Conservation (phyloP, 2,113 vertebrate species). For the Andinoacara biseriatus region DNA sequence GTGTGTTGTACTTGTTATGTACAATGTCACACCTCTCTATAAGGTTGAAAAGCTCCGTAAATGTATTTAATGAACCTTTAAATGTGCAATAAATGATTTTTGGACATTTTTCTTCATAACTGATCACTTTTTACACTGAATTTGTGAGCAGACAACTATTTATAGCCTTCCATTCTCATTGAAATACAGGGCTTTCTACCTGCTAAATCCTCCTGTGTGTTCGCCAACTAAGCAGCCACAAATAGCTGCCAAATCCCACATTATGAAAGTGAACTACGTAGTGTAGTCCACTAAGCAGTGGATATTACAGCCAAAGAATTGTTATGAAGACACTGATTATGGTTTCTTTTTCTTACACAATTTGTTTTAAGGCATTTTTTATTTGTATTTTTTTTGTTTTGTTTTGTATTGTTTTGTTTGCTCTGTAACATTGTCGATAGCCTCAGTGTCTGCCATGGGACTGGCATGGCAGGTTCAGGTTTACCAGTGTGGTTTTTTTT, state of each 20-base stretch:
- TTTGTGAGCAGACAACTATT: not conserved
- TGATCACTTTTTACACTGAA: not conserved
- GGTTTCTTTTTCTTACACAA: not conserved
- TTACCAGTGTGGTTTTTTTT: not conserved
- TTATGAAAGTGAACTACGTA: not conserved
- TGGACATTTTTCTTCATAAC: not conserved
- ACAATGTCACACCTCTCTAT: not conserved
- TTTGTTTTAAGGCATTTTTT: not conserved
- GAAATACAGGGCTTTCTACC: not conserved
- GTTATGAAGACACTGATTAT: not conserved
- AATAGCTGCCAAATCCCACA: not conserved
- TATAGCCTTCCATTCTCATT: not conserved
- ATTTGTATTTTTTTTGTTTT: no score
- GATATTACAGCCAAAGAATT: not conserved
- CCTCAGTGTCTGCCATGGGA: not conserved
- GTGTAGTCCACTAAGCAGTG: not conserved
- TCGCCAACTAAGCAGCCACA: not conserved
- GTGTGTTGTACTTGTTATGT: not conserved
- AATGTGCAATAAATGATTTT: not conserved
- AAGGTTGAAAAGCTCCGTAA: not conserved
- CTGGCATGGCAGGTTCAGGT: not conserved
- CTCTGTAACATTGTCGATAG: not conserved
- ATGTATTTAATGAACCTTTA: not conserved
- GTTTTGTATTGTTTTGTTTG: not conserved
- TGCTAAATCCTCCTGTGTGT: not conserved